phyloP scores from a whole-genome alignment of 2,113 vertebrate species.

The Melanostigma gelatinosum region DNA sequence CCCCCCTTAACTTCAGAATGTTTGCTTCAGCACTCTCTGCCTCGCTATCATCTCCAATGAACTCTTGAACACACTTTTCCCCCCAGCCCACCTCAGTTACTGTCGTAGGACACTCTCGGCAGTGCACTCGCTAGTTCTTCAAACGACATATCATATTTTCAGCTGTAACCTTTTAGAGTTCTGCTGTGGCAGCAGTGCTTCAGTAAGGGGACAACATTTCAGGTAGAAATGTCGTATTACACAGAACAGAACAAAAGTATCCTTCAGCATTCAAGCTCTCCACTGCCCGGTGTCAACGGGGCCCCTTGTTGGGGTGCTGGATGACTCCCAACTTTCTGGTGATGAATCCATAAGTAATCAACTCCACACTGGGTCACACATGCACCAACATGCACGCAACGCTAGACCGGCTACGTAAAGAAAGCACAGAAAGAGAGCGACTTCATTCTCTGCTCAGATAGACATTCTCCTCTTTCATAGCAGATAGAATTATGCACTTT shows the following conservation, averaged over 20 bases:
- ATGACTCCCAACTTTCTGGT: not conserved
- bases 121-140: constrained; percentile 29
- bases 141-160: constrained; percentile 39
- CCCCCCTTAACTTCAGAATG: constrained; percentile 30
- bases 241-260: constrained; percentile 4
- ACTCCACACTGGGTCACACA: not conserved
- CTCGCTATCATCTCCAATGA: constrained; percentile 34
- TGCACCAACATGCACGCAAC: not conserved
- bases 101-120: constrained; percentile 13
- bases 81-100: constrained; percentile 35
- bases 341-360: not conserved
- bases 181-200: constrained; percentile 22
- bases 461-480: too few species aligned
- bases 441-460: too few species aligned
- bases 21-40: constrained; percentile 59
- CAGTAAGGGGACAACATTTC: constrained; percentile 23
- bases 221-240: constrained; percentile 26
- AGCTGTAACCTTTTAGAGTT: constrained; percentile 36
- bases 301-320: not conserved
- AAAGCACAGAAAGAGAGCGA: not conserved
- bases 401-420: not conserved
- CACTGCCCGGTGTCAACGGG: not conserved
- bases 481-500: not conserved
- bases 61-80: constrained; percentile 32
- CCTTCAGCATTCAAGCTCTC: not conserved